Base-by-base conservation (phyloP, 2,888 invertebrate species). In the Nemotelus pantherinus region DNA sequence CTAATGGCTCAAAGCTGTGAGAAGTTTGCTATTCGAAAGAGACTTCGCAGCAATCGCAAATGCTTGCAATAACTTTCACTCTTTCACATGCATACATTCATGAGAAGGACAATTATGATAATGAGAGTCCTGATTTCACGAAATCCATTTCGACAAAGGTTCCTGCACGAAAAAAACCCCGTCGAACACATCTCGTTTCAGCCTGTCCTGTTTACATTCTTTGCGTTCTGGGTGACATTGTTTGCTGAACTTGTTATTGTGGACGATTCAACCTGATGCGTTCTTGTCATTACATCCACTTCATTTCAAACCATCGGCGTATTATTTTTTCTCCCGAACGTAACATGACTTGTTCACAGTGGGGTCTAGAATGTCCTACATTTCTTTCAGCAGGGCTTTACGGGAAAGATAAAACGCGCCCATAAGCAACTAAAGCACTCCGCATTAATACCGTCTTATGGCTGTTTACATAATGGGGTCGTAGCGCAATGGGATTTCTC, bases 401-500 rank as follows among this genome's bases (percentile, higher is more conserved):
- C 60, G 10, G 39, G 44, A 48, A 77, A 77, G 78, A 78, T 78
- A 78, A 77, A 78, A 77, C 57, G 76, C 76, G 78, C 60, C 78
- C 78, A 78, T 78, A 77, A 78, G 76, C 71, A 78, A 72, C 77
- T 74, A 63, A 78, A 77, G 78, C 77, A 78, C 78, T 78, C 78
- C 71, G 77, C 76, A 77, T 78, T 78, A 78, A 78, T 78, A 76
- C 78, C 78, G 72, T 77, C 78, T 78, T 78, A 78, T 78, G 72
- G 78, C 70, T 77, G 78, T 78, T 78, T 70, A 77, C 78, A 78
- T 67, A 78, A 78, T 78, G 76, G 72, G 77, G 74, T 64, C 76
- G 77, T 57, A 58, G 70, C 76, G 71, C 76, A 67, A 58, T 48
- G 55, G 70, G 53, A 70, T 39, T 53, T 43, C 43, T 39, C 63